phyloP scores from a whole-genome alignment of 2,113 vertebrate species.

The Lepus europaeus region DNA sequence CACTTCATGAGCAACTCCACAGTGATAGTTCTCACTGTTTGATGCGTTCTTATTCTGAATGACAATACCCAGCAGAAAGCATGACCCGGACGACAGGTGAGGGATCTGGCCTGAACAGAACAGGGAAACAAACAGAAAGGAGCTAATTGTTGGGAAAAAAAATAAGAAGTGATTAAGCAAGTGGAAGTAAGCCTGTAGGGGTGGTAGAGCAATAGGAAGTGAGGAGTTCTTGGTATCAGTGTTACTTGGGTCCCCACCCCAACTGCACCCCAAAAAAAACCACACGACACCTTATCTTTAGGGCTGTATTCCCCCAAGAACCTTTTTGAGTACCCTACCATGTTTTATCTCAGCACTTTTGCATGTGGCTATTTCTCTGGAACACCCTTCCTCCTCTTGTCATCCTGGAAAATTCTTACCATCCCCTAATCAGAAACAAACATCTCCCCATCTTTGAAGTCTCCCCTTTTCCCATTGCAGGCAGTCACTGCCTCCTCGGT shows the following conservation, averaged over 20 bases:
- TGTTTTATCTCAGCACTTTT: background rate
- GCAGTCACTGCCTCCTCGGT: background rate
- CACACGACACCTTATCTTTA: background rate
- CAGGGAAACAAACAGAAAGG: background rate
- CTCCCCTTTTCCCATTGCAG: background rate
- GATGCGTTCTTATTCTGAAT: background rate
- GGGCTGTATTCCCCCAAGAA: no score
- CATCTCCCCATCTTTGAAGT: background rate
- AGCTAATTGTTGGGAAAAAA: background rate
- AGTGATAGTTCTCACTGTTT: background rate
- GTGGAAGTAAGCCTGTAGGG: background rate
- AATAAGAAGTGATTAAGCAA: background rate
- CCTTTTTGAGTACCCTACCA: no score
- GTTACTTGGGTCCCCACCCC: background rate
- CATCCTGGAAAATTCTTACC: background rate
- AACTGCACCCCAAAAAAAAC: no score
- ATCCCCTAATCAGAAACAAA: constrained; percentile 2
- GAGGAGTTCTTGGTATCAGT: background rate
- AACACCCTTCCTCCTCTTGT: background rate
- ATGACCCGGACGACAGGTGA: no score
- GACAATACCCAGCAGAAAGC: background rate
- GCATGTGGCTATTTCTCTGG: background rate
- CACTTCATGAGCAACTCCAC: background rate
- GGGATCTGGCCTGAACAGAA: background rate
- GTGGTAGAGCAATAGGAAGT: background rate